Base-by-base conservation (phyloP, 1,140 invertebrate species). In the Stegodyphus mimosarum region DNA sequence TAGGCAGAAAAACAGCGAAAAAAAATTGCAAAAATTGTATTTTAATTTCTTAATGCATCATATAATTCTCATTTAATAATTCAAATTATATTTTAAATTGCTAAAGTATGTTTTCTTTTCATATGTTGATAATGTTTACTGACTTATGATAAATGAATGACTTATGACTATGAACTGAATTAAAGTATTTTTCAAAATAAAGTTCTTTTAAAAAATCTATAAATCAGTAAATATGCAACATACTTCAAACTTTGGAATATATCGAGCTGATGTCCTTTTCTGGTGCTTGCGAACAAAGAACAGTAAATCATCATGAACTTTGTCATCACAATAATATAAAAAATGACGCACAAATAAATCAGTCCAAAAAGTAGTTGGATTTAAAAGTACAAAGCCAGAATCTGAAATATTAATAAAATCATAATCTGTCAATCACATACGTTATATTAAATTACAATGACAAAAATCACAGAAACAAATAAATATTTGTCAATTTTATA, bases 231-330 rank as follows among this genome's bases (percentile, higher is more conserved):
- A 69, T 18, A 69, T n/a, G 90, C 90, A 64, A 80, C 9, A 52
- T 81, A 96, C 95, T 92, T 97, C 95, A 91, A 95, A 97, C 92
- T 97, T 96, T 85, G 95, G 95, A 89, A 96, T 92, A 90, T 95
- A 95, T 87, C 95, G 93, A 70, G 95, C 95, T 73, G 94, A 95
- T 63, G 94, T 95, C 90, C 96, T 96, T 55, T 96, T 94, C 90
- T 95, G 95, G 89, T 95, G 95, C 90, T 98, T 98, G 76, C 96
- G 93, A 33, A 99, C 96, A 91, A 98, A 99, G 91, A 99, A 99
- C 71, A 99, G 91, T 88, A 99, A 93, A 90, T 99, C 98, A 91
- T 99, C 97, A 88, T 94, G 93, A 15, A 88, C 84, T 11, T 78
- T 81, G 55, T 89, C 88, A 88, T 95, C 94, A 73, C 94, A 93